Conservation (phyloP, 1,140 invertebrate genomes). For the Leguminivora glycinivorella region DNA sequence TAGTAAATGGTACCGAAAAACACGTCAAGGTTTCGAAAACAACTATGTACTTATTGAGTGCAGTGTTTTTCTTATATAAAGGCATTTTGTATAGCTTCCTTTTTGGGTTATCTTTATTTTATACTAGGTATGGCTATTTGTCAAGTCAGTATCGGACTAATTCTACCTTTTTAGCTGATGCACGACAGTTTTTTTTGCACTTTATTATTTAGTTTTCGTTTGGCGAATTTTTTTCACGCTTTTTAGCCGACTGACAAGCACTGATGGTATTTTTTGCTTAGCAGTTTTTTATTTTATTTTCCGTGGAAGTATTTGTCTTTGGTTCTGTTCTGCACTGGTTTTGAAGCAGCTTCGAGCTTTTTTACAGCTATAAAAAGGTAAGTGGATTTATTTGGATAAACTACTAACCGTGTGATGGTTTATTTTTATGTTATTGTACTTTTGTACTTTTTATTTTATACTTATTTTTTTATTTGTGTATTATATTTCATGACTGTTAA, state of each 20-base stretch:
- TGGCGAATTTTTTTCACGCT: neutral
- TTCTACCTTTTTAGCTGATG: neutral
- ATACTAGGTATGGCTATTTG: too few relatives aligned
- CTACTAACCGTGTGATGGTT: neutral
- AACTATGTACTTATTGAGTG: too few relatives aligned
- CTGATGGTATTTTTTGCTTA: neutral
- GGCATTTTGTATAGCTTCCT: too few relatives aligned
- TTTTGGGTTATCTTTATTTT: too few relatives aligned
- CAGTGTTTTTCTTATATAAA: too few relatives aligned
- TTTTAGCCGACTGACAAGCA: neutral
- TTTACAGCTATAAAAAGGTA: neutral
- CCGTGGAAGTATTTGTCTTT: neutral
- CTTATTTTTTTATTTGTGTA: neutral
- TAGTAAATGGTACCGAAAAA: too few relatives aligned
- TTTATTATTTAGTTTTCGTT: neutral
- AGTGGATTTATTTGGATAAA: neutral
- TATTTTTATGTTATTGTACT: neutral
- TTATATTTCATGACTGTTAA: neutral
- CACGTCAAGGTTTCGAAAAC: too few relatives aligned
- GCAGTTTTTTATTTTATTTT: neutral
- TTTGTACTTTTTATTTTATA: constrained; percentile 9
- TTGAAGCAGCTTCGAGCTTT: neutral
- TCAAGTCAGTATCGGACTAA: too few relatives aligned
- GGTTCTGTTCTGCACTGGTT: constrained; percentile 7
- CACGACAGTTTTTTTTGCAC: neutral